phyloP scores from a whole-genome alignment of 2,797 vertebrate species.

The Natrix natrix region DNA sequence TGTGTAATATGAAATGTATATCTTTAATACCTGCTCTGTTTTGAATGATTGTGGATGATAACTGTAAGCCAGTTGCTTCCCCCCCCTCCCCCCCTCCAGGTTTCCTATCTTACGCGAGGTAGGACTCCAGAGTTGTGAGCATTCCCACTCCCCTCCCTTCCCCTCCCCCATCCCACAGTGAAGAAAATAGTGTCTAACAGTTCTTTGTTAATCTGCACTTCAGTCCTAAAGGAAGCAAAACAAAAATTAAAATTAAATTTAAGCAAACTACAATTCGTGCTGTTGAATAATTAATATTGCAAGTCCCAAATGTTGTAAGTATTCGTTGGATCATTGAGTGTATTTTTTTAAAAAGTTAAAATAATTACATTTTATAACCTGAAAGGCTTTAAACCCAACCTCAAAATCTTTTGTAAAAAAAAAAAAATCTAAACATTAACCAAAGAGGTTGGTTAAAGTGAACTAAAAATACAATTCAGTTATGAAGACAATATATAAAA shows the following conservation, averaged over 20 bases:
- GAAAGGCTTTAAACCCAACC: constrained; percentile 64
- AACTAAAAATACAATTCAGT: constrained; percentile 76
- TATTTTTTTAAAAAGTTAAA: constrained; percentile 75
- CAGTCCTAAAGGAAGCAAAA: constrained; percentile 73
- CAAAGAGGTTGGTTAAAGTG: constrained; percentile 33
- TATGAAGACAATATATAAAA: constrained; percentile 63
- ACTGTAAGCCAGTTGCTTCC: constrained; percentile 71
- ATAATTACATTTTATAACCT: constrained; percentile 67
- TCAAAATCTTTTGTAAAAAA: not conserved
- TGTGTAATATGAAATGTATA: constrained; percentile 79
- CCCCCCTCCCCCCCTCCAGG: not conserved
- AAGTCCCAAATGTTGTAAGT: constrained; percentile 88
- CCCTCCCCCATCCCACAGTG: not conserved
- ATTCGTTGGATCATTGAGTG: constrained; percentile 91
- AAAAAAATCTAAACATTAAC: not conserved
- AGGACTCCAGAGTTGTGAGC: constrained; percentile 71
- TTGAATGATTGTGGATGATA: constrained; percentile 77
- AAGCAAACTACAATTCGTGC: constrained; percentile 56
- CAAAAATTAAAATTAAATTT: constrained; percentile 45
- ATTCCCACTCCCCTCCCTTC: not conserved
- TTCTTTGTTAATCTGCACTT: constrained; percentile 83
- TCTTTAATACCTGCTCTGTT: constrained; percentile 74
- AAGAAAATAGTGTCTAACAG: constrained; percentile 72
- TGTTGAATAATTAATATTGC: constrained; percentile 83
- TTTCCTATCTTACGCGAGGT: constrained; percentile 37